Evolutionary conservation across 2,888 invertebrate species (phyloP).

Genomic region (Mechanitis messenoides): DNA sequence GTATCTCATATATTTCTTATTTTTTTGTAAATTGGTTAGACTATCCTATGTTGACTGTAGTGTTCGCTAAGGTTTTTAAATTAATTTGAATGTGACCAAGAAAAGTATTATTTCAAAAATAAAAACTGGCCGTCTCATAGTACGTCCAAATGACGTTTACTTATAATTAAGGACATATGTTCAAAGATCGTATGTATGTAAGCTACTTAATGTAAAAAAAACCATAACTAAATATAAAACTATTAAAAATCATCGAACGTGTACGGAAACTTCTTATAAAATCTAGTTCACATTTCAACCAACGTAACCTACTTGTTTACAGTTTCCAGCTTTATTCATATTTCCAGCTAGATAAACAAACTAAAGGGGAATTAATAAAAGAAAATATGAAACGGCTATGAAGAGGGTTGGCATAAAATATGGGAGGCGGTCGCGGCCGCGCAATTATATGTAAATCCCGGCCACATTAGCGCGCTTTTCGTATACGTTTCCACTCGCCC

Average conservation of each 20-base stretch:
- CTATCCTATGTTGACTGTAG: too few relatives aligned
- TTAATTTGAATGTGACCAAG: too few relatives aligned
- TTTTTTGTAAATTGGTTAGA: too few relatives aligned
- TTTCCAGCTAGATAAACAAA: slow-evolving; percentile 4
- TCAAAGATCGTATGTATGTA: background rate
- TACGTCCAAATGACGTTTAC: too few relatives aligned
- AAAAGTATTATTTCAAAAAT: too few relatives aligned
- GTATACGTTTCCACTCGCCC: slow-evolving; percentile 8
- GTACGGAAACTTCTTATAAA: background rate
- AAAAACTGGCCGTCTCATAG: too few relatives aligned
- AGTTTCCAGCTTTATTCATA: slow-evolving; percentile 3
- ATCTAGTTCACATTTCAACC: slow-evolving; percentile 4
- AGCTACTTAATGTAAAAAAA: background rate
- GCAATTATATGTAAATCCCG: slow-evolving; percentile 25
- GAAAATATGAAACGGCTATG: slow-evolving; percentile 15
- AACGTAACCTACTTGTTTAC: slow-evolving; percentile 5
- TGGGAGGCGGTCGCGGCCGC: slow-evolving; percentile 3
- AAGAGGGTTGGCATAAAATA: slow-evolving; percentile 18
- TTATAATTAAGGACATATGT: too few relatives aligned
- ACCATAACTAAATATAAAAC: background rate
- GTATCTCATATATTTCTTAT: too few relatives aligned
- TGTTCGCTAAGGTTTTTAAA: too few relatives aligned
- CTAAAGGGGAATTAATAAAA: slow-evolving; percentile 15
- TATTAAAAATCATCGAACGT: background rate
- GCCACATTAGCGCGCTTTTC: slow-evolving; percentile 22